These are phyloP conservation scores for Drosophila koepferae DNA, from an alignment of 2,888 invertebrate genomes.

Conservation along the genomic window DNA sequence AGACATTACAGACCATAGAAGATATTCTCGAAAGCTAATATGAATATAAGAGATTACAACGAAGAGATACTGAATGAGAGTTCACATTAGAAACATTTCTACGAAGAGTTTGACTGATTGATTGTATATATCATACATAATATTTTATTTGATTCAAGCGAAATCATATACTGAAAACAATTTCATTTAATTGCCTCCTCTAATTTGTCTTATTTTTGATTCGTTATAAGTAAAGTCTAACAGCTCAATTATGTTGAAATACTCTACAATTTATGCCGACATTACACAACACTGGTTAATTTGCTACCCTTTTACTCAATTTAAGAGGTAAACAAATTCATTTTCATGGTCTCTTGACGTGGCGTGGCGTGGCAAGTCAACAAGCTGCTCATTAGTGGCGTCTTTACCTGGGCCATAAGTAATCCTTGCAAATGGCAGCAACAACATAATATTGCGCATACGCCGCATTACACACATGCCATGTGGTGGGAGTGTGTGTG, in stretches of 20 bases:
- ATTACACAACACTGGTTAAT: background rate
- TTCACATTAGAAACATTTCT: background rate
- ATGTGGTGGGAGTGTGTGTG: conserved; percentile 13
- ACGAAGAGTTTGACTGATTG: background rate
- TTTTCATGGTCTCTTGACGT: conserved; percentile 33
- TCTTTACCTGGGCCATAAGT: conserved; percentile 13
- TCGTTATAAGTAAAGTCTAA: background rate
- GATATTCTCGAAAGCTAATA: background rate
- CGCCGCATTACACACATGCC: conserved; percentile 30
- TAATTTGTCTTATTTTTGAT: background rate
- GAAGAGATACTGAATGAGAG: background rate
- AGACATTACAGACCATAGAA: background rate
- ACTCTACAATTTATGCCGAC: background rate
- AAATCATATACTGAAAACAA: background rate
- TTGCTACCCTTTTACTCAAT: conserved; percentile 35
- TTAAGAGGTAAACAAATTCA: conserved; percentile 16
- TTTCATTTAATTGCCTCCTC: background rate
- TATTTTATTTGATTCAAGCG: background rate
- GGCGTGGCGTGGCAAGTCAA: conserved; percentile 9
- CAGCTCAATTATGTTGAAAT: background rate
- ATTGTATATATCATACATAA: background rate
- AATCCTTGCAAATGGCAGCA: conserved; percentile 27
- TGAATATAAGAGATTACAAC: background rate
- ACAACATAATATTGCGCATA: conserved; percentile 46
- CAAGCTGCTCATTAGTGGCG: conserved; percentile 18